A percentile compares a stretch with the other conserved stretches of the same genome.
These are phyloP conservation scores for Aspidapion aeneum DNA, from an alignment of 2,888 invertebrate species.

Conservation along the genomic window DNA sequence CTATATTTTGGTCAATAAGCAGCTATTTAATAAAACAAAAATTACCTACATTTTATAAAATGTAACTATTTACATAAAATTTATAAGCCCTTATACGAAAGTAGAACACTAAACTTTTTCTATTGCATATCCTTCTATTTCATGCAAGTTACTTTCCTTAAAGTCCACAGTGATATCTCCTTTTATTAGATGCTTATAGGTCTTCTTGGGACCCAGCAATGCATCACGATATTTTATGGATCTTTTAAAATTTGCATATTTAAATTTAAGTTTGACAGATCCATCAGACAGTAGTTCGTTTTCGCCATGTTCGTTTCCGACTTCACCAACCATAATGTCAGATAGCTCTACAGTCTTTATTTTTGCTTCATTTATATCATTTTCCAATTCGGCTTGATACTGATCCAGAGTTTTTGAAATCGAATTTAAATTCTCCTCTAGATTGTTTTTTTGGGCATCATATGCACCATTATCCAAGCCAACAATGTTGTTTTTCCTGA, in stretches of 20 bases:
- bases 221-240: conserved; percentile 6
- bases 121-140: conserved; percentile 41
- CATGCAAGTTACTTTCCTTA: conserved; percentile 41
- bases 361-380: conserved; percentile 44
- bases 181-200: conserved; percentile 42
- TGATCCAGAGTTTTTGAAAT: conserved; percentile 40
- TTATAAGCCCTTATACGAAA: too few relatives aligned
- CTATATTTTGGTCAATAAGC: too few relatives aligned
- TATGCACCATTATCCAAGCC: conserved; percentile 36
- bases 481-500: conserved; percentile 18
- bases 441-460: conserved; percentile 25
- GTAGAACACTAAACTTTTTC: too few relatives aligned
- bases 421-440: conserved; percentile 37
- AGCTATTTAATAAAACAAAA: too few relatives aligned
- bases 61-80: too few relatives aligned
- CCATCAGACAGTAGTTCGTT: conserved; percentile 36
- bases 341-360: conserved; percentile 25
- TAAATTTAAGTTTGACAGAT: conserved; percentile 37
- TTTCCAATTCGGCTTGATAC: conserved; percentile 45
- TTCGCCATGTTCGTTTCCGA: conserved; percentile 35
- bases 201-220: conserved; percentile 33
- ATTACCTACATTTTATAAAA: too few relatives aligned
- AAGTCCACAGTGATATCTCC: conserved; percentile 43
- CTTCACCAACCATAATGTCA: conserved; percentile 36
- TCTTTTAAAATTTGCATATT: conserved; percentile 34